Base-by-base conservation (phyloP, 2,797 vertebrate species). In the Rhinoraja longicauda region DNA sequence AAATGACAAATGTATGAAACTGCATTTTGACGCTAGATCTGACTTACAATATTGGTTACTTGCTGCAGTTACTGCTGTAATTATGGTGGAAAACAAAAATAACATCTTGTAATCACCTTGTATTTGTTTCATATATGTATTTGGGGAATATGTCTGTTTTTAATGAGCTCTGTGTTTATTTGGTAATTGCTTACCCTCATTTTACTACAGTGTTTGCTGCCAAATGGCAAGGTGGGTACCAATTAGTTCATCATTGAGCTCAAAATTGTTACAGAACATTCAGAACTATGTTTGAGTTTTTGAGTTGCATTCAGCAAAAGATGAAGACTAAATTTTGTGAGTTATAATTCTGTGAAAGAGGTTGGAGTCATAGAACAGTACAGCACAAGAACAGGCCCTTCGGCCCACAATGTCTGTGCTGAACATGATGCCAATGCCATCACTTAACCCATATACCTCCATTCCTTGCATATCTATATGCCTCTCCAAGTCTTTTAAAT, bases 141-240 rank as follows among this genome's bases (percentile, higher is more conserved):
- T 26, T 86, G 82, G n/a, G 64, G 82, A 70, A 39, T 95, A 93
- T 77, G 77, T 76, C 1, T 26, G 39, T 81, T n/a, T 93, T 93
- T 93, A 94, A 93, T 94, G 81, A 94, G 93, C 79, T 93, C 94
- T 95, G 88, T 64, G 72, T 93, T 94, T 93, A 94, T 95, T 95
- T 94, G 86, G 64, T 93, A 57, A 90, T 93, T 93, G 79, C 93
- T 79, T 93, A 93, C 94, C 93, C 95, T 94, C 95, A 93, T 94
- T 95, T 90, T 95, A 95, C 95, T 91, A 91, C 94, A 96, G 96
- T 95, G 88, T 94, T 96, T 95, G 95, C 96, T 94, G 95, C 95
- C 93, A 97, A 95, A 94, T 93, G 96, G 93, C 97, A 95, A 97
- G 96, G 96, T 97, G 95, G 96, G 95, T 96, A 94, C 88, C 93